Percentiles rank a stretch among this genome's conserved stretches.
Evolutionary conservation across 2,113 vertebrate species (phyloP).

Genomic region (Corapipo altera): DNA sequence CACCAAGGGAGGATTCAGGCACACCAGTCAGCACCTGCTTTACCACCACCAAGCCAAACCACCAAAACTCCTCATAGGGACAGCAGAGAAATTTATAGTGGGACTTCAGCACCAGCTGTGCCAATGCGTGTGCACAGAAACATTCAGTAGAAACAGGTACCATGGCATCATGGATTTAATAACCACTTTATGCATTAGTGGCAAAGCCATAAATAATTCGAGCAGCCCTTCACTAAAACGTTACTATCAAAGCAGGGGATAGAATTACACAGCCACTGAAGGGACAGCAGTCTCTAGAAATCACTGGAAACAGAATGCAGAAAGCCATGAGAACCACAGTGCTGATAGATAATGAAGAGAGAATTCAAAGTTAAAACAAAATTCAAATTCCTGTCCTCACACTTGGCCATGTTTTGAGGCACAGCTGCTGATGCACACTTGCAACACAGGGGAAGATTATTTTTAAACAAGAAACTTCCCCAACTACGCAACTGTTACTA

Average conservation of each 20-base stretch:
- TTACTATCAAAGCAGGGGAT: neutral
- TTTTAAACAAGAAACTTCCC: neutral
- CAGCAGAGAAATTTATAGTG: neutral
- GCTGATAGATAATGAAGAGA: neutral
- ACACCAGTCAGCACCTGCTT: neutral
- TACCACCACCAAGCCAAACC: neutral
- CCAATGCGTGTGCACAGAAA: neutral
- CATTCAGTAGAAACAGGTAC: neutral
- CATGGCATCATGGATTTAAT: neutral
- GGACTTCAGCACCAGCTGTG: neutral
- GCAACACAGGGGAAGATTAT: neutral
- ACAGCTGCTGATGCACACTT: neutral
- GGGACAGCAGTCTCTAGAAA: neutral
- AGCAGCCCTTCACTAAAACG: neutral
- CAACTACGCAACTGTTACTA: neutral
- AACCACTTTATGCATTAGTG: neutral
- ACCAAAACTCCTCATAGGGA: neutral
- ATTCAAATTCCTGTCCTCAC: neutral
- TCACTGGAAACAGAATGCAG: neutral
- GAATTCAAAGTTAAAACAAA: neutral
- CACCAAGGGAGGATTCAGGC: accelerated
- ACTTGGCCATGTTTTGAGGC: neutral
- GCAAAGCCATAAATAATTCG: neutral
- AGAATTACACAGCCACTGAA: neutral
- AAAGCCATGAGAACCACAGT: neutral